A percentile compares a stretch with the other conserved stretches of the same genome.
Conservation (phyloP, 2,797 vertebrate genomes). For the Lophius americanus region DNA sequence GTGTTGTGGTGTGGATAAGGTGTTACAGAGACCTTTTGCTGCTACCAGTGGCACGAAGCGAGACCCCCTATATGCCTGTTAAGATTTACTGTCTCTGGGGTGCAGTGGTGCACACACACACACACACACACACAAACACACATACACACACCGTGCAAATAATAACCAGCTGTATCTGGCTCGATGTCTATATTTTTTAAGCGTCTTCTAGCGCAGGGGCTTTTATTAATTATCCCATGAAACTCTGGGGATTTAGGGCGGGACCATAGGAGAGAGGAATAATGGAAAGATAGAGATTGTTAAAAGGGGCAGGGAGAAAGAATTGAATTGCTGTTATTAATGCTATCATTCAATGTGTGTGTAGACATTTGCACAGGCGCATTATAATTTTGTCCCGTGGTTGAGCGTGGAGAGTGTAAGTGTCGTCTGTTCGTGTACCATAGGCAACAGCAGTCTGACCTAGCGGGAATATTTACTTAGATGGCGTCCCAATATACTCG, state of each 20-base stretch:
- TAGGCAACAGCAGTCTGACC: slow-evolving; percentile 7
- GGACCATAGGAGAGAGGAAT: slow-evolving; percentile 23
- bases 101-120: slow-evolving; percentile 1
- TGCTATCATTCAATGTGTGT: slow-evolving; percentile 23
- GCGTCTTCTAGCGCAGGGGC: slow-evolving; percentile 28
- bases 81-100: slow-evolving; percentile 64
- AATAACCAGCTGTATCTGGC: slow-evolving; percentile 52
- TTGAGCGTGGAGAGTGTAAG: too few relatives aligned
- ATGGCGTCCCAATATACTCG: not conserved
- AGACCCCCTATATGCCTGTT: slow-evolving; percentile 69
- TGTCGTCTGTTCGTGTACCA: not conserved
- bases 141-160: slow-evolving; percentile 32
- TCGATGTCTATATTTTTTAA: slow-evolving; percentile 59
- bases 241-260: slow-evolving; percentile 33
- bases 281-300: slow-evolving; percentile 17
- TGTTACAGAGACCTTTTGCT: slow-evolving; percentile 70
- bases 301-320: not conserved
- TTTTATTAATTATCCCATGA: slow-evolving; percentile 70
- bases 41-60: slow-evolving; percentile 57
- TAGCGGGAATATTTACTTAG: not conserved
- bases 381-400: not conserved
- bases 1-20: slow-evolving; percentile 32
- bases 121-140: slow-evolving; percentile 6
- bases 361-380: slow-evolving; percentile 4
- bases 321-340: slow-evolving; percentile 13